These are phyloP conservation scores for Dolichotis patagonum DNA, from an alignment of 2,113 vertebrate species.

Conservation along the genomic window DNA sequence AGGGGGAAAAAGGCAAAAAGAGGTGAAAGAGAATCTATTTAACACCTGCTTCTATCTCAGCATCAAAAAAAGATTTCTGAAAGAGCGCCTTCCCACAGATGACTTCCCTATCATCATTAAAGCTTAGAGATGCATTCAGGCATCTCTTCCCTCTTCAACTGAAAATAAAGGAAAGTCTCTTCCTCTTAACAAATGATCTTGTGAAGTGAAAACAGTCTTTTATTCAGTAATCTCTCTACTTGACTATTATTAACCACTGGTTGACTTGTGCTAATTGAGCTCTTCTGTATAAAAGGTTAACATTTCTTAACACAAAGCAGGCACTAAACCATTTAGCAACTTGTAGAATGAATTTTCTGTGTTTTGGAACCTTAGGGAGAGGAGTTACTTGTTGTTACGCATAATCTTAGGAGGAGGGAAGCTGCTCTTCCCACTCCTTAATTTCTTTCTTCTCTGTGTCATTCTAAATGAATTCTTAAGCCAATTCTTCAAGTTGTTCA, in stretches of 20 bases:
- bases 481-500: not conserved
- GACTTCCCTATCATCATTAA: not conserved
- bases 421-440: not conserved
- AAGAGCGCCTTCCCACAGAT: not conserved
- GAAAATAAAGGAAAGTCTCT: conserved; percentile 48
- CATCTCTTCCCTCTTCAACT: conserved; percentile 1
- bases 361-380: not conserved
- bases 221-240: conserved; percentile 41
- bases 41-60: not conserved
- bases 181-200: conserved; percentile 41
- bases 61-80: conserved; percentile 16
- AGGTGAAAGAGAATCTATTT: not conserved
- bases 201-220: conserved; percentile 62
- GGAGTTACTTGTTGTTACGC: not conserved
- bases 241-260: conserved; percentile 64
- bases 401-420: not conserved
- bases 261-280: conserved; percentile 49
- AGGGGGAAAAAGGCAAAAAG: not conserved
- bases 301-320: conserved; percentile 16
- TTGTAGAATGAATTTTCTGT: not conserved
- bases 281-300: conserved; percentile 54
- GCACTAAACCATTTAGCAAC: conserved; percentile 30
- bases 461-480: not conserved
- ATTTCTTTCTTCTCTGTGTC: not conserved
- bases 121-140: not conserved